These are phyloP conservation scores for Xenopus laevis DNA, from an alignment of 2,113 vertebrate genomes.

Conservation along the genomic window DNA sequence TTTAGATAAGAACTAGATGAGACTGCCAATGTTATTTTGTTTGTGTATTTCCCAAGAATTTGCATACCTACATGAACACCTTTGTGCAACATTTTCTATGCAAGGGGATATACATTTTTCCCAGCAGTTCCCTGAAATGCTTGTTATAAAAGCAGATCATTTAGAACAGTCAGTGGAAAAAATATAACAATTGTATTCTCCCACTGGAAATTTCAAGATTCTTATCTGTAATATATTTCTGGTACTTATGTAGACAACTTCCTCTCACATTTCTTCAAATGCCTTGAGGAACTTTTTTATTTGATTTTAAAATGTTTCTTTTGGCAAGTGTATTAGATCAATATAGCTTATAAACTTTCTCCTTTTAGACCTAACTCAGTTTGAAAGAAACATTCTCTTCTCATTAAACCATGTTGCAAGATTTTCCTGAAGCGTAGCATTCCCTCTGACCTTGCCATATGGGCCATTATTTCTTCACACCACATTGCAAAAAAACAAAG, in stretches of 20 bases:
- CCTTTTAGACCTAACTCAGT: slow-evolving; percentile 9
- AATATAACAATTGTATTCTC: slow-evolving; percentile 33
- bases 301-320: slow-evolving; percentile 31
- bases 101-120: too few relatives aligned
- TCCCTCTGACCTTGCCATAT: neutral
- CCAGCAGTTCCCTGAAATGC: neutral
- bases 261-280: slow-evolving; percentile 15
- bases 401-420: neutral
- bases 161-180: neutral
- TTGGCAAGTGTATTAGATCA: slow-evolving; percentile 34
- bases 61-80: too few relatives aligned
- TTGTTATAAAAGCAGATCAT: slow-evolving; percentile 3
- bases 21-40: too few relatives aligned
- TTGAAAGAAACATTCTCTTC: slow-evolving; percentile 30
- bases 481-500: too few relatives aligned
- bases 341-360: slow-evolving; percentile 18
- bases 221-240: slow-evolving; percentile 9
- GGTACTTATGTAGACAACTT: slow-evolving; percentile 26
- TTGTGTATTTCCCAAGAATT: too few relatives aligned
- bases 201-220: slow-evolving; percentile 17
- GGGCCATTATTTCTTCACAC: neutral
- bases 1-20: too few relatives aligned
- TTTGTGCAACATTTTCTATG: too few relatives aligned
- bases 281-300: slow-evolving; percentile 23
- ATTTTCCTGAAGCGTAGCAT: neutral